Evolutionary conservation across 1,140 invertebrate species (phyloP).

Genomic region (Chlorops oryzae): DNA sequence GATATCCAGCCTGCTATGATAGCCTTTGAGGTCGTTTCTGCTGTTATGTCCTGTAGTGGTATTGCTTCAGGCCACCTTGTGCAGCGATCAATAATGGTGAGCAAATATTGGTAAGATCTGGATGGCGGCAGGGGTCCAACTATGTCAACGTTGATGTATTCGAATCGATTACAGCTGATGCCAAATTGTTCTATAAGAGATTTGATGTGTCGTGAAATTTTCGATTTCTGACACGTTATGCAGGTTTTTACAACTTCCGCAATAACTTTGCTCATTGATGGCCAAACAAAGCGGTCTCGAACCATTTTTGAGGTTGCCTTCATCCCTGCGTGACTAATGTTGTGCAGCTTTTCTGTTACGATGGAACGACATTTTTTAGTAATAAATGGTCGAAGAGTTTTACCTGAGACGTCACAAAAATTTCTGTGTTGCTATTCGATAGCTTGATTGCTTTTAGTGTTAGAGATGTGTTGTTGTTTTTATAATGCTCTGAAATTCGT

Average conservation of each 20-base stretch:
- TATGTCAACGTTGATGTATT: constrained; percentile 1
- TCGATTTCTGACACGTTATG: constrained; percentile 1
- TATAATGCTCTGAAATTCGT: not conserved
- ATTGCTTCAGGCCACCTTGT: constrained; percentile 45
- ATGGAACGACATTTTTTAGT: constrained; percentile 13
- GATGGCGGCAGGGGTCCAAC: constrained; percentile 27
- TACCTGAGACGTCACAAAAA: constrained; percentile 10
- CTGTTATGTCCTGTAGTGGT: constrained; percentile 31
- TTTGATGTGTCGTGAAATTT: not conserved
- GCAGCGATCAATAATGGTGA: constrained; percentile 45
- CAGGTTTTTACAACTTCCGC: not conserved
- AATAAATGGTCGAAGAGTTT: constrained; percentile 23
- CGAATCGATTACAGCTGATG: not conserved
- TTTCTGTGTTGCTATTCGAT: not conserved
- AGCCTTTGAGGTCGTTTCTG: constrained; percentile 16
- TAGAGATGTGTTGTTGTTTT: not conserved
- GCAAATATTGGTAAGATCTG: constrained; percentile 30
- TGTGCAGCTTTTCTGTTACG: constrained; percentile 12
- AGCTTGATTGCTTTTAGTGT: not conserved
- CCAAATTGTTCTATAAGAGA: not conserved
- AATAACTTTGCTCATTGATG: not conserved
- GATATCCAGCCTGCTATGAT: constrained; percentile 39
- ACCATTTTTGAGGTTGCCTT: constrained; percentile 18
- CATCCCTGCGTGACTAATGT: constrained; percentile 28
- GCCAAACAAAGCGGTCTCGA: constrained; percentile 2